These are phyloP conservation scores for Hyperoplus lanceolatus DNA, from an alignment of 2,797 vertebrate species.

Conservation along the genomic window DNA sequence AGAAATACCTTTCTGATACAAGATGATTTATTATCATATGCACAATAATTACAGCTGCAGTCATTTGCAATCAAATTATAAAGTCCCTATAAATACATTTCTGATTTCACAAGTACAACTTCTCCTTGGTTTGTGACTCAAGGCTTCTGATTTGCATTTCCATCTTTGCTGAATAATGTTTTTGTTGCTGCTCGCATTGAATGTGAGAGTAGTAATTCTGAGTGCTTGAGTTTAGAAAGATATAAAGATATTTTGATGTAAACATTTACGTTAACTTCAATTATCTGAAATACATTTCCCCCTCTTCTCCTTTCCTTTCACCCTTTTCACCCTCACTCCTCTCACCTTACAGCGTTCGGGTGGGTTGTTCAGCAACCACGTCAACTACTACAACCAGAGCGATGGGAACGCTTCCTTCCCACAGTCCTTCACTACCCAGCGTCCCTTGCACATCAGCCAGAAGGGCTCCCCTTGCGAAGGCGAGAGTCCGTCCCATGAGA, in stretches of 20 bases:
- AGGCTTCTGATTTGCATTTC: slow-evolving; percentile 41
- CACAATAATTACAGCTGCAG: no score
- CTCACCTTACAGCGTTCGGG: slow-evolving; percentile 89
- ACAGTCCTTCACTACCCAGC: slow-evolving; percentile 96
- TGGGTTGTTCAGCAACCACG: slow-evolving; percentile 97
- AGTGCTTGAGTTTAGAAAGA: slow-evolving; percentile 19
- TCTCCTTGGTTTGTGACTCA: slow-evolving; percentile 2
- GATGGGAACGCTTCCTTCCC: slow-evolving; percentile 93
- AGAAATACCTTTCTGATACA: not conserved
- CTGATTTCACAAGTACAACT: not conserved
- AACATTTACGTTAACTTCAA: not conserved
- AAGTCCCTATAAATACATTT: not conserved
- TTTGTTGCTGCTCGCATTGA: slow-evolving; percentile 33
- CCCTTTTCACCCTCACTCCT: not conserved
- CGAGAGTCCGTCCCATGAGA: slow-evolving; percentile 96
- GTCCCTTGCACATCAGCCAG: slow-evolving; percentile 97
- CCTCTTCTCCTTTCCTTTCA: not conserved
- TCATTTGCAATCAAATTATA: no score
- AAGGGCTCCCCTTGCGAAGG: slow-evolving; percentile 92
- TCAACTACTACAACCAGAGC: slow-evolving; percentile 96
- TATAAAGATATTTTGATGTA: not conserved
- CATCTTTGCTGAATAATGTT: slow-evolving; percentile 48
- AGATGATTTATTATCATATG: no score
- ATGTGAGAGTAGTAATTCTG: slow-evolving; percentile 17
- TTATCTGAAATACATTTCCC: not conserved